Percentiles rank a stretch among this genome's conserved stretches.
Evolutionary conservation across 1,140 invertebrate species (phyloP).

Genomic region (Spodoptera frugiperda): DNA sequence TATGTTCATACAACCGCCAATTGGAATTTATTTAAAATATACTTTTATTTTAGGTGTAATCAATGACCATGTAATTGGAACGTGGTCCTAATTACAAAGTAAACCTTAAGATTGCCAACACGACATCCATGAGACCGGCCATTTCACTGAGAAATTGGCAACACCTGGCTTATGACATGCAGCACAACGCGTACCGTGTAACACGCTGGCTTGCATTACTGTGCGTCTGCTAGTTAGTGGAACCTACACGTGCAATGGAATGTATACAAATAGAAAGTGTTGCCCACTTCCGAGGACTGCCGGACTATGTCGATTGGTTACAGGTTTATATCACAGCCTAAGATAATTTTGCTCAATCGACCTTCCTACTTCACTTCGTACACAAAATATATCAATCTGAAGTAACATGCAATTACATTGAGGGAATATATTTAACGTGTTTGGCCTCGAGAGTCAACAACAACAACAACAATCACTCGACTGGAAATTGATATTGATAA

Average conservation of each 20-base stretch:
- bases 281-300: not conserved
- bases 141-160: conserved; percentile 2
- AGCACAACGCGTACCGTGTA: not conserved
- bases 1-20: too few species aligned
- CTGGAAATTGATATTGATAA: not conserved
- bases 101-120: too few species aligned
- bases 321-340: conserved; percentile 39
- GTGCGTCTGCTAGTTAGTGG: conserved; percentile 10
- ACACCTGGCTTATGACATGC: conserved; percentile 7
- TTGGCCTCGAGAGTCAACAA: not conserved
- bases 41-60: too few species aligned
- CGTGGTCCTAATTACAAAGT: too few species aligned
- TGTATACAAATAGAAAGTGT: conserved; percentile 6
- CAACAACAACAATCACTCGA: not conserved
- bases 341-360: conserved; percentile 22
- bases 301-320: conserved; percentile 5
- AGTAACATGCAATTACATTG: conserved; percentile 8
- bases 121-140: not conserved
- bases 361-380: conserved; percentile 6
- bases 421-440: conserved; percentile 11
- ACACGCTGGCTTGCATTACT: not conserved
- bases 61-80: too few species aligned
- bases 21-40: too few species aligned
- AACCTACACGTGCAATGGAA: conserved; percentile 28
- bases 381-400: conserved; percentile 38